phyloP scores from a whole-genome alignment of 2,888 invertebrate genomes.

The Dascillus cervinus region DNA sequence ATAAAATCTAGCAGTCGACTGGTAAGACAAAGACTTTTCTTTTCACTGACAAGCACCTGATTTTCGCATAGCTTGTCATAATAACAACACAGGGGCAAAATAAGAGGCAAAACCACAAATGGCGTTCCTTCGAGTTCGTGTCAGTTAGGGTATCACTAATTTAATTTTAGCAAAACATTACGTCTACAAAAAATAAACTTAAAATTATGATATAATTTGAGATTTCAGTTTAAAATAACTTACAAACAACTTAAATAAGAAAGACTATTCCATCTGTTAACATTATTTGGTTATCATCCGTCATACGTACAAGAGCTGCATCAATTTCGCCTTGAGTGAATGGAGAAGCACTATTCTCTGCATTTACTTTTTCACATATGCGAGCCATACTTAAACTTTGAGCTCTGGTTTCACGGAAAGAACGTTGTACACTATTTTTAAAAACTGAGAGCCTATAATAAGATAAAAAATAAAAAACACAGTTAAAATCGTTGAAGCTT shows the following conservation, averaged over 20 bases:
- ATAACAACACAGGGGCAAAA: no score
- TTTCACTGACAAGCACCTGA: no score
- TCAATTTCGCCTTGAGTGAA: conserved; percentile 64
- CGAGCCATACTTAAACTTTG: conserved; percentile 64
- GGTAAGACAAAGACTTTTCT: no score
- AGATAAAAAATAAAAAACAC: conserved; percentile 2
- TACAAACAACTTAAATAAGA: conserved; percentile 54
- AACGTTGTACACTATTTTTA: conserved; percentile 61
- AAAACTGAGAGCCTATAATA: conserved; percentile 55
- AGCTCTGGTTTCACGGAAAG: conserved; percentile 71
- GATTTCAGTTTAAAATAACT: conserved; percentile 3
- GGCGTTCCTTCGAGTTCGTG: no score
- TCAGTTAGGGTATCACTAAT: no score
- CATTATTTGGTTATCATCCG: conserved; percentile 88
- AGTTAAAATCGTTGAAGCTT: not conserved
- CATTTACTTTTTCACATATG: conserved; percentile 59
- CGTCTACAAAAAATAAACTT: no score
- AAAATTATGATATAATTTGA: no score
- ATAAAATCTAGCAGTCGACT: no score
- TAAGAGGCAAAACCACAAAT: no score
- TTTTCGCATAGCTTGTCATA: no score
- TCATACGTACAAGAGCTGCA: conserved; percentile 76
- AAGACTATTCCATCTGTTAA: conserved; percentile 76
- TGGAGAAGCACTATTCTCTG: conserved; percentile 49
- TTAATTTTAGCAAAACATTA: no score